phyloP scores from a whole-genome alignment of 2,797 vertebrate species.

The Paguma larvata region DNA sequence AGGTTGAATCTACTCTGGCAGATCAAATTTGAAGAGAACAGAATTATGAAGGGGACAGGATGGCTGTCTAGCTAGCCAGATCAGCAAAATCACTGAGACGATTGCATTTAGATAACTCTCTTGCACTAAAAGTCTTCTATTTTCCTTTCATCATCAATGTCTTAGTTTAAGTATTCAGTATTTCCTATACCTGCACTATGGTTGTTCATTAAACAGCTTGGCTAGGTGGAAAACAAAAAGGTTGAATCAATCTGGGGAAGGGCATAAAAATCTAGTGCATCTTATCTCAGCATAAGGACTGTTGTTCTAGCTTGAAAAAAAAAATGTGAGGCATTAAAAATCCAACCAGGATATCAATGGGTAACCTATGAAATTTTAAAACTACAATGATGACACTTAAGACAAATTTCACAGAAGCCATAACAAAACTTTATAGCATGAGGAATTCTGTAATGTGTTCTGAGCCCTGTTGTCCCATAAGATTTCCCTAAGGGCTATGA shows the following conservation, averaged over 20 bases:
- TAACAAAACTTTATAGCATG: not conserved
- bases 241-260: not conserved
- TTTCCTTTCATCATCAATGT: not conserved
- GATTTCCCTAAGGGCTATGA: not conserved
- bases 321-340: not conserved
- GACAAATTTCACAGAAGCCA: not conserved
- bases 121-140: not conserved
- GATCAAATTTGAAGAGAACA: not conserved
- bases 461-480: not conserved
- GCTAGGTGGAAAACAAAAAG: not conserved
- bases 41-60: not conserved
- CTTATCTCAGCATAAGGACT: not conserved
- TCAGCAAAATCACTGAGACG: not conserved
- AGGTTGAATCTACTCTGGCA: not conserved
- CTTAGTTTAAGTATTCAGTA: not conserved
- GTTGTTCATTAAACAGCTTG: conserved; percentile 4
- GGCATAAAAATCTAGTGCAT: not conserved
- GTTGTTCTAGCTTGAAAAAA: conserved; percentile 28
- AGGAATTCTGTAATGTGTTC: not conserved
- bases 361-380: not conserved
- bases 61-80: not conserved
- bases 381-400: not conserved
- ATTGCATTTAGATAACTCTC: not conserved
- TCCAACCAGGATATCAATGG: not conserved
- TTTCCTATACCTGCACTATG: not conserved